Evolutionary conservation across 2,797 vertebrate species (phyloP), one percentile per base, ranked within the genome.

Genomic region (Pogonophryne albipinna): DNA sequence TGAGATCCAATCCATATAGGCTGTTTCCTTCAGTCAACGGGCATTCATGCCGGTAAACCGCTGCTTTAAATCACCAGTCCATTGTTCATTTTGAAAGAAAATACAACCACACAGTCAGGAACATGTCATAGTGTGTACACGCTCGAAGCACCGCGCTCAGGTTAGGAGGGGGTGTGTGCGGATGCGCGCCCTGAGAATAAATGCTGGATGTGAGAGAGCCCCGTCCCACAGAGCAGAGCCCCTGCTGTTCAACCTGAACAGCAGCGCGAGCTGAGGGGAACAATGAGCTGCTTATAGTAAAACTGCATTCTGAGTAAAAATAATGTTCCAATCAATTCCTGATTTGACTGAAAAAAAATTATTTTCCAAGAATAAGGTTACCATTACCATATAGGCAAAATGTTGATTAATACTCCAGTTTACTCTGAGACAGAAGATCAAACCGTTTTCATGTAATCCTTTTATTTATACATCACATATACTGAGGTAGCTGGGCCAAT

Each of bases 1-100:
- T 66, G 92, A 91, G 81, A 87, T 93, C 94, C 94, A 93, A 90
- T 95, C 94, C 95, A 95, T 95, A 81, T n/a, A 93, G 85, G 66
- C 87, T 78, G 3, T 3, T 38, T 85, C 88, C 86, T 76, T 81
- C 56, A 84, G 66, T 87, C 78, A 84, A 16, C 74, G 80, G 78
- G 80, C 78, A 69, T 87, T 87, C 90, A 88, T 84, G 71, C 71
- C 82, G 79, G 69, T 62, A 19, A 76, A 19, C 75, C 80, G 59
- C 74, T 58, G 73, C 63, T 82, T 81, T 76, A 68, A 51, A 85
- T 66, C 76, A 70, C 34, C 64, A 42, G 78, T 71, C 79, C 91
- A 79, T 89, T 61, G 45, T 66, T 38, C 46, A 5, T 52, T 59
- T 17, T 9, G 4, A 14, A 20, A 55, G 7, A 15, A 13, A 64